Base-by-base conservation (phyloP, 2,797 vertebrate species). In the Typhlichthys eigenmanni region DNA sequence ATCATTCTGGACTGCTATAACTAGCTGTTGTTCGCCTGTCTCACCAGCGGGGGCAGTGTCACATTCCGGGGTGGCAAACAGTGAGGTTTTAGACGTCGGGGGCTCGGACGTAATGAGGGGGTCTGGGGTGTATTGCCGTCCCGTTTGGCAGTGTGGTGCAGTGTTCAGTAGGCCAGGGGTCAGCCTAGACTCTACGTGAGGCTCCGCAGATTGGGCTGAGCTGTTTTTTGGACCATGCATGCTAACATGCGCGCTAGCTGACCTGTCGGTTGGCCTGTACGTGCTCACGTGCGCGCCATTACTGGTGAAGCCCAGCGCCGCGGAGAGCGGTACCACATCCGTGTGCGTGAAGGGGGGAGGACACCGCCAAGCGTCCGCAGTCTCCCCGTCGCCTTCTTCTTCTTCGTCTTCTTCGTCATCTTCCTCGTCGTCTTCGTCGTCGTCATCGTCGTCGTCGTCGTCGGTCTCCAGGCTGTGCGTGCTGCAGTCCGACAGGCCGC, bases 401-500 rank as follows among this genome's bases (percentile, higher is more conserved):
- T 93, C 93, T 0, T 92, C 92, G 0, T 95, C 94, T 1, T 95
- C 95, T 1, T 96, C 90, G 13, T 93, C 94, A 0, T 93, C 86
- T 14, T 93, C 93, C 2, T 92, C 87, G 17, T 96, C 95, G 46
- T 95, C 95, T 4, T 95, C 95, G 0, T 94, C 94, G 1, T 95
- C 94, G 0, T 94, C 94, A 1, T 95, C 94, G 8, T 97, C 95
- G 53, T 97, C 96, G 0, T 94, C 93, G 82, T 96, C 94, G 13
- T 95, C 94, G 13, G 94, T 95, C 11, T 95, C 95, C 80, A 97
- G 86, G 88, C 96, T 98, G 82, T 97, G 95, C 0, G 95, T 96
- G 91, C 95, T 98, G 58, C 95, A 96, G 90, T 98, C 95, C 0
- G 95, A 96, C 79, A 95, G 92, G 47, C 95, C 95, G 3, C 95